Evolutionary conservation across 1,140 invertebrate genomes (phyloP).

Genomic region (Orius laevigatus): DNA sequence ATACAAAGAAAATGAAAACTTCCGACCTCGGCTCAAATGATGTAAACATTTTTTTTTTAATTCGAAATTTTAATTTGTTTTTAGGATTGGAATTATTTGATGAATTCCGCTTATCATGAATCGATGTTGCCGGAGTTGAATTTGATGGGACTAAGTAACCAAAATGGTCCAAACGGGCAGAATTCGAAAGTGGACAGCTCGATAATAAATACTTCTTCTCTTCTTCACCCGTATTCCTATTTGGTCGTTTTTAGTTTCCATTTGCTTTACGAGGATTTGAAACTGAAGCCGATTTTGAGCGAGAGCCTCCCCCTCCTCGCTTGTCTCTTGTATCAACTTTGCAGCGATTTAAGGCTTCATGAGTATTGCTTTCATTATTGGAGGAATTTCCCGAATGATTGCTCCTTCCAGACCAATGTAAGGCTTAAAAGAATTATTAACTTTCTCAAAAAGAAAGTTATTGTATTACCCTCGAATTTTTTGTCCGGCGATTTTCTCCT

Average conservation of each 20-base stretch:
- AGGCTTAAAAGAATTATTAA: not conserved
- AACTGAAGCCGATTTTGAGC: conserved; percentile 54
- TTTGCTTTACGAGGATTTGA: conserved; percentile 80
- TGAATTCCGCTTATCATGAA: conserved; percentile 39
- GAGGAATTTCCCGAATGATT: conserved; percentile 60
- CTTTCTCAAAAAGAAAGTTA: too few species aligned
- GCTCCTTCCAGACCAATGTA: conserved; percentile 22
- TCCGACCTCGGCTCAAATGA: conserved; percentile 34
- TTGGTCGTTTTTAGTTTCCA: conserved; percentile 67
- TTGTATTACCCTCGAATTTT: too few species aligned
- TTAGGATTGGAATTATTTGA: conserved; percentile 61
- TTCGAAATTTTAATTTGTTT: conserved; percentile 13
- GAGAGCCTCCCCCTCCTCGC: conserved; percentile 51
- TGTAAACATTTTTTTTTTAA: conserved; percentile 18
- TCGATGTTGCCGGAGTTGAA: conserved; percentile 7
- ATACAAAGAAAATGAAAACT: conserved; percentile 39
- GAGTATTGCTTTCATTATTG: conserved; percentile 68
- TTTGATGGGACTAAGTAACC: conserved; percentile 14
- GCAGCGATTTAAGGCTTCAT: conserved; percentile 54
- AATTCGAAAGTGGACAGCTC: not conserved
- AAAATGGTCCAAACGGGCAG: too few species aligned
- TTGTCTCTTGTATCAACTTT: conserved; percentile 57
- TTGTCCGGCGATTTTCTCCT: too few species aligned
- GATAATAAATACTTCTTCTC: conserved; percentile 29
- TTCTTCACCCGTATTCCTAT: conserved; percentile 56